Base-by-base conservation (phyloP, 1,140 invertebrate species). In the Zaprionus tsacasi region DNA sequence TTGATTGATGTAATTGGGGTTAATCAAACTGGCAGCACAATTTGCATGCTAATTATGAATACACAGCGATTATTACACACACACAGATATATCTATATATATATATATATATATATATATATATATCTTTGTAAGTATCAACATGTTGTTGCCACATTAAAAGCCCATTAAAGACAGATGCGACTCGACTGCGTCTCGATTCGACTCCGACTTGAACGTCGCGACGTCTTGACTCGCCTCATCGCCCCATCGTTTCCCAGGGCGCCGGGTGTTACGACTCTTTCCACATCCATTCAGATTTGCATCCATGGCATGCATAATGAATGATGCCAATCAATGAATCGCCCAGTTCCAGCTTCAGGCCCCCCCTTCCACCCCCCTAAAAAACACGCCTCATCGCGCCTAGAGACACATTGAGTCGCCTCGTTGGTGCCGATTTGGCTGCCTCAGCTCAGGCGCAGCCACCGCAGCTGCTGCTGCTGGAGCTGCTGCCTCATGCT, bases 261-360 rank as follows among this genome's bases (percentile, higher is more conserved):
- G 25, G 54, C 30, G 12, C n/a, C 6, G n/a, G 2, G 11, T 25
- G 25, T 33, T 63, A 15, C 30, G 25, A 56, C 27, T 67, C 65
- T 79, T 81, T 66, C 74, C 50, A 81, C 61, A 86, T 66, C 66
- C 79, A 79, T 73, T 86, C 36, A 70, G 76, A 70, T 86, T 86
- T 72, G 74, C 82, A 80, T 75, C 55, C 60, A 54, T 8, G 61
- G 79, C 71, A 50, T 79, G 76, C 72, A 75, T 83, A 76, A 79
- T 86, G 52, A 45, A 45, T 87, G 83, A 82, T 70, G 60, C 56
- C 68, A 86, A 82, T 86, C 82, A 86, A 86, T 87, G 82, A 61
- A 52, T 54, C 15, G 48, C 60, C 35, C n/a, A 48, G 15, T 71
- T 43, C 61, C 60, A 71, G 33, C 66, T 52, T 36, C 67, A 45